Evolutionary conservation across 1,140 invertebrate species (phyloP).

Genomic region (Drosophila azteca): DNA sequence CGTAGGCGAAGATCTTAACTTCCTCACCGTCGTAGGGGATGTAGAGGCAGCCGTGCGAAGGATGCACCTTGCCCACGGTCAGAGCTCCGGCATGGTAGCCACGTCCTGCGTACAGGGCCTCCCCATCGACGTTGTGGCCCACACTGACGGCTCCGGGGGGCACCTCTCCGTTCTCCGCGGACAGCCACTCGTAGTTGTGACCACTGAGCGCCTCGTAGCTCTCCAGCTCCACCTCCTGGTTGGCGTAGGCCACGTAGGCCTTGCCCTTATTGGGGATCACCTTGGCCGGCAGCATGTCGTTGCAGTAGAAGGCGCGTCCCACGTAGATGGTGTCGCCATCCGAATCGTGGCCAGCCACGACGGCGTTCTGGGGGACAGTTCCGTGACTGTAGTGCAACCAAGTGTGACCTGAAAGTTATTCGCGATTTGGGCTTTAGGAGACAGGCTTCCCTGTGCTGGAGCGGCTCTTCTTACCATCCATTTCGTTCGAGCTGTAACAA

Average conservation of each 20-base stretch:
- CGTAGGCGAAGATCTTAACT: slow-evolving; percentile 81
- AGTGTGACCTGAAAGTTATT: slow-evolving; percentile 44
- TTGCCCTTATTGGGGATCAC: slow-evolving; percentile 86
- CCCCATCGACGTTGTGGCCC: slow-evolving; percentile 86
- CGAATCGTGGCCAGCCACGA: slow-evolving; percentile 88
- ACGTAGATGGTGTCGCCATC: slow-evolving; percentile 90
- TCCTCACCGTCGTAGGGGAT: slow-evolving; percentile 89
- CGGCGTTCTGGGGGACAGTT: slow-evolving; percentile 84
- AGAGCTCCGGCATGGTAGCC: slow-evolving; percentile 86
- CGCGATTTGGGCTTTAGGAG: background rate
- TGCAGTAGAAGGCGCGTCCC: slow-evolving; percentile 89
- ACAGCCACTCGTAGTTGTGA: slow-evolving; percentile 84
- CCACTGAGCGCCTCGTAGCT: slow-evolving; percentile 84
- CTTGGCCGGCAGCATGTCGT: slow-evolving; percentile 91
- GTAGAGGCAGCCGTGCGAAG: slow-evolving; percentile 88
- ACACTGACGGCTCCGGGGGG: slow-evolving; percentile 85
- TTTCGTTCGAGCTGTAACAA: slow-evolving; percentile 33
- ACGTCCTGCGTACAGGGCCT: slow-evolving; percentile 88
- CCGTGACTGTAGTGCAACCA: slow-evolving; percentile 70
- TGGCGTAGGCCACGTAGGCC: slow-evolving; percentile 73
- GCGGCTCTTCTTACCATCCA: slow-evolving; percentile 58
- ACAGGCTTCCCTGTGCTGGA: background rate
- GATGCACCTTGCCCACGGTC: slow-evolving; percentile 90
- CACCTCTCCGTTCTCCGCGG: slow-evolving; percentile 84
- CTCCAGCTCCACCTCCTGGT: slow-evolving; percentile 66